Evolutionary conservation across 2,113 vertebrate species (phyloP).

Genomic region (Eonycteris spelaea): DNA sequence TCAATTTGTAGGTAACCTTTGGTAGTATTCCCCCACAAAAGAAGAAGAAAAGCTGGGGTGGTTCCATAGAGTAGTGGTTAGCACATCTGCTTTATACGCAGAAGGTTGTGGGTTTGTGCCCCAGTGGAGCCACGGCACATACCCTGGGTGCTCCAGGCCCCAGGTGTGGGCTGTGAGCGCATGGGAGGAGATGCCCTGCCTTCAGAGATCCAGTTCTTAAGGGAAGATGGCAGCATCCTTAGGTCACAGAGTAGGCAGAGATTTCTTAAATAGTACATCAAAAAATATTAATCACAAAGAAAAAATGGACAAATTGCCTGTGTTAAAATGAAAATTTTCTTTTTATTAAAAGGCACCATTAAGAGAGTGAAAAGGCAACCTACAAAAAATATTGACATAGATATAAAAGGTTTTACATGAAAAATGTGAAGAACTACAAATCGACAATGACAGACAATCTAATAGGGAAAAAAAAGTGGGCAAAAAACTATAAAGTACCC

Average conservation of each 20-base stretch:
- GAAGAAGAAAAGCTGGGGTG: background rate
- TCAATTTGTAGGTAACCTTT: background rate
- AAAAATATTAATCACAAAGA: background rate
- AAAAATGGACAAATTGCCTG: background rate
- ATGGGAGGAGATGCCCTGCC: too few species aligned
- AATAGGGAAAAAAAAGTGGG: background rate
- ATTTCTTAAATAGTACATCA: background rate
- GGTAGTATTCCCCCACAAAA: background rate
- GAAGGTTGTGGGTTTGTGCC: too few species aligned
- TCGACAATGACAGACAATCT: background rate
- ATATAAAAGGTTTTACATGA: background rate
- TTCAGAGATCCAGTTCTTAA: too few species aligned
- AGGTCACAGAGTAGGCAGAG: background rate
- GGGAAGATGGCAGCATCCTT: too few species aligned
- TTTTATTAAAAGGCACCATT: background rate
- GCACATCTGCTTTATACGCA: too few species aligned
- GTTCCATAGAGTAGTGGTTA: too few species aligned
- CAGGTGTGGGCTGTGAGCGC: too few species aligned
- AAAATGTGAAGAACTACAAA: background rate
- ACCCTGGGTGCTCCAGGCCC: too few species aligned
- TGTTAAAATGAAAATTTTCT: background rate
- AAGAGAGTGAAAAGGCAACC: background rate
- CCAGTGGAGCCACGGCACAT: too few species aligned
- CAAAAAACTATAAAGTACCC: background rate
- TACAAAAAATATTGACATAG: background rate